Conservation (phyloP, 2,113 vertebrate species). For the Bungarus multicinctus region DNA sequence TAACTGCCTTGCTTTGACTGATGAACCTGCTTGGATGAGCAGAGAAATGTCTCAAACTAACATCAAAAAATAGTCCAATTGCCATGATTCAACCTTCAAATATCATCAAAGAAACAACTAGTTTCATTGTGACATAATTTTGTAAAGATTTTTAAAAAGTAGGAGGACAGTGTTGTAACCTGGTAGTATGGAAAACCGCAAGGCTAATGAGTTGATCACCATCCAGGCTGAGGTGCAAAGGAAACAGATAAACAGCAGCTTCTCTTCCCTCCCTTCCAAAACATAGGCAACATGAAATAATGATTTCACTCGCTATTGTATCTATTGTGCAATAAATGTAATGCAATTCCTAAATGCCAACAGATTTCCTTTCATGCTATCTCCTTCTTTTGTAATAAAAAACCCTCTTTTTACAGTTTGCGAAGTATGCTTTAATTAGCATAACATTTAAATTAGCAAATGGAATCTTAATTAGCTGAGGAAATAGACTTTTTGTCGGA, state of each 20-base stretch:
- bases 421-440: slow-evolving; percentile 81
- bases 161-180: neutral
- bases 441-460: slow-evolving; percentile 81
- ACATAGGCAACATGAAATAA: slow-evolving; percentile 66
- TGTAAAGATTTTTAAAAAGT: neutral
- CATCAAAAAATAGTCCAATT: neutral
- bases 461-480: slow-evolving; percentile 80
- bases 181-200: neutral
- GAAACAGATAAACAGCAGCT: slow-evolving; percentile 55
- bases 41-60: neutral
- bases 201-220: slow-evolving; percentile 65
- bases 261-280: neutral
- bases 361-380: slow-evolving; percentile 51
- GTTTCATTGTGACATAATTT: neutral
- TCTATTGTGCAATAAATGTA: slow-evolving; percentile 64
- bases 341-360: slow-evolving; percentile 74
- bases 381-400: slow-evolving; percentile 43
- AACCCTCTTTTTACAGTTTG: slow-evolving; percentile 68
- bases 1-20: neutral
- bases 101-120: neutral
- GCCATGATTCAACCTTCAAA: neutral
- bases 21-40: neutral
- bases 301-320: slow-evolving; percentile 65
- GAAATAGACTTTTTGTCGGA: slow-evolving; percentile 80
- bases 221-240: slow-evolving; percentile 27